A percentile compares a stretch with the other conserved stretches of the same genome.
Conservation (phyloP, 2,113 vertebrate species). For the Geococcyx californianus region DNA sequence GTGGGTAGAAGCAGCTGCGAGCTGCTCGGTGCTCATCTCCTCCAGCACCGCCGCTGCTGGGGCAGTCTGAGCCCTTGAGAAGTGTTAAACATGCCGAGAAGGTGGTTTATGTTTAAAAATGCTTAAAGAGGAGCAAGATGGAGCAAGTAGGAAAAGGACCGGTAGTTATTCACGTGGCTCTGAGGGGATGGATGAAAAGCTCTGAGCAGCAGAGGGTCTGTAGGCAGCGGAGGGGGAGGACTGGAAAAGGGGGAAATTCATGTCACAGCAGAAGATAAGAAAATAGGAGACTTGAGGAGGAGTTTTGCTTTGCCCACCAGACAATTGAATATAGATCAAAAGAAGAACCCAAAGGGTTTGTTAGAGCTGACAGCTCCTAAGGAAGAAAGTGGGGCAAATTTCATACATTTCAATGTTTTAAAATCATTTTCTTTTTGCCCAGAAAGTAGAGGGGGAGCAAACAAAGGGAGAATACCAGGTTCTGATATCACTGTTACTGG, state of each 20-base stretch:
- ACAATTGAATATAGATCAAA: constrained; percentile 64
- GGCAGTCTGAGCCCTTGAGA: background rate
- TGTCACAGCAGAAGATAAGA: constrained; percentile 22
- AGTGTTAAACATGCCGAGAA: background rate
- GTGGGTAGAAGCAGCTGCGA: constrained; percentile 5
- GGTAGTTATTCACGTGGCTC: background rate
- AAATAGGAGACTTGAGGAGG: constrained; percentile 41
- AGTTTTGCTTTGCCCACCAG: constrained; percentile 54
- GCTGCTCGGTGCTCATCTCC: background rate
- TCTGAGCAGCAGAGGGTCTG: background rate
- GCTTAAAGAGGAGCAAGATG: background rate
- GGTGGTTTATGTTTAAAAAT: background rate
- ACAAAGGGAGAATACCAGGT: background rate
- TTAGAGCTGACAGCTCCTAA: constrained; percentile 52
- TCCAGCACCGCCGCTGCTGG: background rate
- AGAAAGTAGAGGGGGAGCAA: background rate
- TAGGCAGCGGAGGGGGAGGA: background rate
- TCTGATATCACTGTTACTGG: background rate
- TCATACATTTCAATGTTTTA: constrained; percentile 16
- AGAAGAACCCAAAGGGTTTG: constrained; percentile 55
- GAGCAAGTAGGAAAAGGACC: background rate
- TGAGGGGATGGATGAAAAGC: background rate
- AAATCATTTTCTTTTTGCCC: background rate
- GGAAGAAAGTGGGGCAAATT: constrained; percentile 57
- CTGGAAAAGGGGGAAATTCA: background rate